A percentile compares a stretch with the other conserved stretches of the same genome.
Evolutionary conservation across 2,113 vertebrate genomes (phyloP).

Genomic region (Muntiacus reevesi): DNA sequence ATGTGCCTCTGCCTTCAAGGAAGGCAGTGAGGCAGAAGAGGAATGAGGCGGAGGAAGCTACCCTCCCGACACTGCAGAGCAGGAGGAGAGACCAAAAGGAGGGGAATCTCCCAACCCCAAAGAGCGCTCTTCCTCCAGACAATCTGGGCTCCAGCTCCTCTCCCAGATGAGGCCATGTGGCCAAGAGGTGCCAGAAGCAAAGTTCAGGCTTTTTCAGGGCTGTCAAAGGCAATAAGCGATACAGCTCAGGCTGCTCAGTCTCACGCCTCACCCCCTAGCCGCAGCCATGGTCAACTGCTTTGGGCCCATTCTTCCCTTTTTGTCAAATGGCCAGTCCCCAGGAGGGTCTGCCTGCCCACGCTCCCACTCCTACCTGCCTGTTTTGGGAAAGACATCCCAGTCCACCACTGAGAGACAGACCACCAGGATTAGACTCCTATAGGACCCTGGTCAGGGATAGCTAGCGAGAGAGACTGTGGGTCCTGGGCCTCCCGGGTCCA

Average conservation of each 20-base stretch:
- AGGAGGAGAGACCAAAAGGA: not conserved
- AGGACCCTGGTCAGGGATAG: not conserved
- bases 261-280: not conserved
- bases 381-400: not conserved
- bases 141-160: not conserved
- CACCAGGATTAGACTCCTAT: not conserved
- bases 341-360: not conserved
- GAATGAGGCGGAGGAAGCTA: not conserved
- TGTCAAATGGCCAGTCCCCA: not conserved
- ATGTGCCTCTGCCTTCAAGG: not conserved
- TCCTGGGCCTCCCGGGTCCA: not conserved
- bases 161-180: not conserved
- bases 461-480: not conserved
- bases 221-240: not conserved
- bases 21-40: not conserved
- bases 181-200: not conserved
- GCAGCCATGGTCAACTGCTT: not conserved
- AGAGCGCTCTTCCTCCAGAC: not conserved
- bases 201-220: not conserved
- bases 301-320: not conserved
- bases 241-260: not conserved
- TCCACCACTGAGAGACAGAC: not conserved
- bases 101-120: not conserved
- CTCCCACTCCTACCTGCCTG: not conserved
- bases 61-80: not conserved